Conservation (phyloP, 2,888 invertebrate species). For the Tipula confusa region DNA sequence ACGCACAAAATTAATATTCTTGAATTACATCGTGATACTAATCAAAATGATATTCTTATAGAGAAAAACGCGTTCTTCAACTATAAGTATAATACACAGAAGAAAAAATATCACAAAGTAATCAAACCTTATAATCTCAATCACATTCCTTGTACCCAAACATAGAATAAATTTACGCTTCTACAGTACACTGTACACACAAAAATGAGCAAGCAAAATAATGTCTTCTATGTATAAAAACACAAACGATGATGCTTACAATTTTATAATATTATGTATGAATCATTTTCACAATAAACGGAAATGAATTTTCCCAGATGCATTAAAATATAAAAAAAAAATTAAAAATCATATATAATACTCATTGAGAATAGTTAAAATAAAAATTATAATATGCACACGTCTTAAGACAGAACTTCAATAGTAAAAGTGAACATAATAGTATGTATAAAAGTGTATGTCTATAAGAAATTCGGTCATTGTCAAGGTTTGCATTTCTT, state of each 20-base stretch:
- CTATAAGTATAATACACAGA: too few species aligned
- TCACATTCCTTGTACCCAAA: not conserved
- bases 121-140: not conserved
- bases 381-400: not conserved
- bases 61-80: too few species aligned
- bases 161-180: not conserved
- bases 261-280: too few species aligned
- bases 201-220: too few species aligned
- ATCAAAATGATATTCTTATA: too few species aligned
- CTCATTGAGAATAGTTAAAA: not conserved
- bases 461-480: constrained; percentile 1
- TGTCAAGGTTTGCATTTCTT: constrained; percentile 26
- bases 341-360: not conserved
- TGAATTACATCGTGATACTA: too few species aligned
- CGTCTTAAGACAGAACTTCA: not conserved
- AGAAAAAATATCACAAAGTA: not conserved
- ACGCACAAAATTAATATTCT: too few species aligned
- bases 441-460: not conserved
- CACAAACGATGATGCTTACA: not conserved
- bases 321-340: not conserved
- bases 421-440: not conserved
- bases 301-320: not conserved
- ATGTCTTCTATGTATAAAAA: not conserved
- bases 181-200: too few species aligned
- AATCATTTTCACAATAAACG: not conserved